Conservation (phyloP, 2,888 invertebrate genomes). For the Rutpela maculata region DNA sequence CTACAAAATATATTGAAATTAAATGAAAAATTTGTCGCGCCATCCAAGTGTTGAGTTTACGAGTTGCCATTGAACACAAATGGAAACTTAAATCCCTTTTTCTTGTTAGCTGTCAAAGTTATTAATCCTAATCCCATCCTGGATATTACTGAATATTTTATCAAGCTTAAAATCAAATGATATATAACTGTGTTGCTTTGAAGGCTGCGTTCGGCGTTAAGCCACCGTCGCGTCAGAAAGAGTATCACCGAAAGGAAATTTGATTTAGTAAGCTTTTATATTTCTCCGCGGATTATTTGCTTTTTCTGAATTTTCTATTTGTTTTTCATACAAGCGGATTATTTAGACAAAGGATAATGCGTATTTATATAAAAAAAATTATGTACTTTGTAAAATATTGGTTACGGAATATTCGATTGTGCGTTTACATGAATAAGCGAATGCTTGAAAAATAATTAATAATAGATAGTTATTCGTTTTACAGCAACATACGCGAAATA, state of each 20-base stretch:
- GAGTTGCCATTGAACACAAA: background rate
- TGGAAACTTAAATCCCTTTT: slow-evolving; percentile 3
- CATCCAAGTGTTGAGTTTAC: background rate
- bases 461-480: too few species aligned
- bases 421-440: background rate
- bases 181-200: slow-evolving; percentile 27
- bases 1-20: too few species aligned
- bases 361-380: background rate
- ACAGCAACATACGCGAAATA: too few species aligned
- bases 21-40: background rate
- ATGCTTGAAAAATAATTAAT: background rate
- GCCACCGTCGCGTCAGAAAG: slow-evolving; percentile 7
- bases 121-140: slow-evolving; percentile 3
- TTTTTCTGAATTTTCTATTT: slow-evolving; percentile 1
- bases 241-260: slow-evolving; percentile 29
- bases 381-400: background rate
- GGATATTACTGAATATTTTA: slow-evolving; percentile 13
- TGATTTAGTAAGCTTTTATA: slow-evolving; percentile 14
- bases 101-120: slow-evolving; percentile 1
- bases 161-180: slow-evolving; percentile 21
- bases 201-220: slow-evolving; percentile 15
- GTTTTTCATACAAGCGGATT: slow-evolving; percentile 7
- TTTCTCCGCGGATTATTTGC: slow-evolving; percentile 9
- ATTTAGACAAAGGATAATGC: background rate
- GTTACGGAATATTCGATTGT: background rate